Base-by-base conservation (phyloP, 2,888 invertebrate genomes). In the Acrobasis repandana region DNA sequence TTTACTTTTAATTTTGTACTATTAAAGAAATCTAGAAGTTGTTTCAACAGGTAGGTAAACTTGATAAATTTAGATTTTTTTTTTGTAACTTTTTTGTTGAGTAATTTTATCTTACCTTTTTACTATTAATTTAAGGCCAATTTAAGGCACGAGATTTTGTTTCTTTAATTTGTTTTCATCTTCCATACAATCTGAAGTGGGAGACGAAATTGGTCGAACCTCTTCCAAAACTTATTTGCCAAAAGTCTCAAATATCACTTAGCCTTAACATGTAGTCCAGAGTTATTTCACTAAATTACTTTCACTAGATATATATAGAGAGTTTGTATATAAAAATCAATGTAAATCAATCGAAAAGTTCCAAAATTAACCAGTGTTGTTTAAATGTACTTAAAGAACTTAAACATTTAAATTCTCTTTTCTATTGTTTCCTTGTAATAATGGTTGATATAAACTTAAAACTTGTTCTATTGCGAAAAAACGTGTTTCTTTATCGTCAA, bases 391-490 rank as follows among this genome's bases (percentile, higher is more conserved):
- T 90, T 74, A 92, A 92, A 86, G 75, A 92, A 92, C 86, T 82
- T 63, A 90, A 89, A 88, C 80, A 76, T 79, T 88, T 90, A 92
- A 92, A 86, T 87, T 82, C 82, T 92, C 90, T 90, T 92, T 92
- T 90, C 93, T 93, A 93, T 93, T 92, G 93, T 81, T 90, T 90
- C 76, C 81, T 89, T 85, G 84, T 92, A 90, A 92, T 91, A 93
- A 92, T 90, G 88, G 88, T 93, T 92, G 93, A 92, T 93, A 92
- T 92, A 92, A 93, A 93, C 86, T 82, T 86, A 93, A 93, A 93
- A 93, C 92, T 92, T 91, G 93, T 92, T 92, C 93, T 93, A 93
- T 93, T 93, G 93, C 93, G 92, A 93, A 93, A 93, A 93, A 93
- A 92, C 91, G 91, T 90, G 88, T 90, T 92, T 84, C 93, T 92